A percentile compares a stretch with the other conserved stretches of the same genome.
phyloP scores from a whole-genome alignment of 2,113 vertebrate species.

The Dromiciops gliroides region DNA sequence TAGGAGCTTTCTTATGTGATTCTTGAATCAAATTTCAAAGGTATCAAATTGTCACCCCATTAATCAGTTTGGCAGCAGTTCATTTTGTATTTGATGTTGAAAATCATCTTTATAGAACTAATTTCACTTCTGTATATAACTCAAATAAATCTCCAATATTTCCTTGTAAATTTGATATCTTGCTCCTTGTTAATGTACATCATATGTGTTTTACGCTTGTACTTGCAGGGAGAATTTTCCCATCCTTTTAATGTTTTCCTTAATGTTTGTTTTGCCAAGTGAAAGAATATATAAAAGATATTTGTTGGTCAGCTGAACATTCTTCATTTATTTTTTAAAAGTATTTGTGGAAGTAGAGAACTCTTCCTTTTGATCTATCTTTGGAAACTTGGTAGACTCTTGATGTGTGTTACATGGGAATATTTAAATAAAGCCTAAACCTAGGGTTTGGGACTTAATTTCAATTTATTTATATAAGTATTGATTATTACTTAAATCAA shows the following conservation, averaged over 20 bases:
- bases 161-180: slow-evolving; percentile 52
- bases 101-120: slow-evolving; percentile 68
- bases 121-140: slow-evolving; percentile 58
- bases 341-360: background rate
- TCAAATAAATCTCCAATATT: slow-evolving; percentile 48
- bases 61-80: slow-evolving; percentile 69
- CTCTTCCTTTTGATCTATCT: slow-evolving; percentile 1
- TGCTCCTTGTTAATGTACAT: slow-evolving; percentile 44
- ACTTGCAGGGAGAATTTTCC: slow-evolving; percentile 32
- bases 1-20: slow-evolving; percentile 1
- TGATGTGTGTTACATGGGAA: background rate
- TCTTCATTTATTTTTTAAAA: slow-evolving; percentile 28
- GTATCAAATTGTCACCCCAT: slow-evolving; percentile 58
- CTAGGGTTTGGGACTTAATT: background rate
- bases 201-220: slow-evolving; percentile 43
- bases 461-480: background rate
- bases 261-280: slow-evolving; percentile 33
- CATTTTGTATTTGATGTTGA: slow-evolving; percentile 66
- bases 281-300: slow-evolving; percentile 47
- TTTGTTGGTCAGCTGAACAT: slow-evolving; percentile 12
- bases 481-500: background rate
- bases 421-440: background rate
- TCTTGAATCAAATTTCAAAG: slow-evolving; percentile 66
- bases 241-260: slow-evolving; percentile 44
- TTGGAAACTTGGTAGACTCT: background rate